Percentiles rank a stretch among this genome's conserved stretches.
Conservation (phyloP, 2,797 vertebrate genomes). For the Amblyraja radiata region DNA sequence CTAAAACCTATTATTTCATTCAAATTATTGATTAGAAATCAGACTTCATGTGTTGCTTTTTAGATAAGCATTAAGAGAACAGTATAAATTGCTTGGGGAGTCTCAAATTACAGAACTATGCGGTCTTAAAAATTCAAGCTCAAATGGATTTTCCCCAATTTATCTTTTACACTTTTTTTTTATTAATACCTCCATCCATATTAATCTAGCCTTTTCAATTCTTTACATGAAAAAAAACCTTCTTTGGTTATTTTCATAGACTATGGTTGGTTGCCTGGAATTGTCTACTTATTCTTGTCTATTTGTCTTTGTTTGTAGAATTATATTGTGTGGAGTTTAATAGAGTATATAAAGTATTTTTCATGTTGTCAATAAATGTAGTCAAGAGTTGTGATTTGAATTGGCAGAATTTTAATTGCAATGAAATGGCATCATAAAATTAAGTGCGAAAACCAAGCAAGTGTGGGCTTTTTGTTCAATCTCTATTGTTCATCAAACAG, state of each 20-base stretch:
- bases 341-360: neutral
- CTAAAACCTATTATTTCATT: neutral
- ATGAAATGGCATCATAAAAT: neutral
- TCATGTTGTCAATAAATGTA: neutral
- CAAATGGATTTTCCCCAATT: constrained; percentile 7
- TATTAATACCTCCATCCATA: neutral
- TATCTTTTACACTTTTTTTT: neutral
- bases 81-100: neutral
- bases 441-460: neutral
- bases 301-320: neutral
- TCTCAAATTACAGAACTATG: constrained; percentile 5
- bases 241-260: neutral
- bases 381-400: neutral
- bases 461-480: neutral
- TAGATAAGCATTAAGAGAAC: neutral
- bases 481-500: neutral
- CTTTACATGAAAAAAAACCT: neutral
- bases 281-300: neutral
- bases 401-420: constrained; percentile 4
- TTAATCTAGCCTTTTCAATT: neutral
- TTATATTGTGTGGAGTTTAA: neutral
- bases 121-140: neutral
- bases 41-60: neutral
- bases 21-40: constrained; percentile 19
- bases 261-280: neutral